Conservation (phyloP, 1,140 invertebrate species). For the Steinernema khuongi region DNA sequence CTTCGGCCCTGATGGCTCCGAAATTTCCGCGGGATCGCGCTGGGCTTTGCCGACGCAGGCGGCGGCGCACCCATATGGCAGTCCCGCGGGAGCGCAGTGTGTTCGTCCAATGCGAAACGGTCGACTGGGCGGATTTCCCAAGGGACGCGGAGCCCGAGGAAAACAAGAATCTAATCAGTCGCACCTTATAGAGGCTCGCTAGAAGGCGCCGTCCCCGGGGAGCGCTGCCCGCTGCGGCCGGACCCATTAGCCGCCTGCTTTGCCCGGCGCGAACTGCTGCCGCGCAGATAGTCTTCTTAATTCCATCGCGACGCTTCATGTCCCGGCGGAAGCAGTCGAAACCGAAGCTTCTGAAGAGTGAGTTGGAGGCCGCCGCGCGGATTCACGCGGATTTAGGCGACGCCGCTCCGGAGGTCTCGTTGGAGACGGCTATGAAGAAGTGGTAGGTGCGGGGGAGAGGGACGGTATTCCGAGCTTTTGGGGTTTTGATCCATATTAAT, state of each 20-base stretch:
- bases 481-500: too few relatives aligned
- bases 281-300: neutral
- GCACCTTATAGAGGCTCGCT: constrained; percentile 4
- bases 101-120: constrained; percentile 5
- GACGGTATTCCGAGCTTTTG: neutral
- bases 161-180: constrained; percentile 17
- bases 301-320: neutral
- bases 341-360: neutral
- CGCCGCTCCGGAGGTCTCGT: too few relatives aligned
- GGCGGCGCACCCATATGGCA: constrained; percentile 4
- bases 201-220: neutral
- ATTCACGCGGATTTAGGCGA: too few relatives aligned
- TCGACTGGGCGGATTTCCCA: constrained; percentile 13
- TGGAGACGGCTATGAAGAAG: neutral
- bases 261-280: neutral
- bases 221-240: neutral
- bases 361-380: too few relatives aligned
- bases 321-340: neutral
- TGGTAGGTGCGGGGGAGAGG: neutral
- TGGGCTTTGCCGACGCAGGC: neutral
- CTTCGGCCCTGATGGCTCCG: neutral
- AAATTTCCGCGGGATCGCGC: neutral
- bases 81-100: neutral
- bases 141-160: constrained; percentile 2
- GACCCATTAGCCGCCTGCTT: neutral